Base-by-base conservation (phyloP, 2,797 vertebrate genomes). In the Neosilurus hyrtlii region DNA sequence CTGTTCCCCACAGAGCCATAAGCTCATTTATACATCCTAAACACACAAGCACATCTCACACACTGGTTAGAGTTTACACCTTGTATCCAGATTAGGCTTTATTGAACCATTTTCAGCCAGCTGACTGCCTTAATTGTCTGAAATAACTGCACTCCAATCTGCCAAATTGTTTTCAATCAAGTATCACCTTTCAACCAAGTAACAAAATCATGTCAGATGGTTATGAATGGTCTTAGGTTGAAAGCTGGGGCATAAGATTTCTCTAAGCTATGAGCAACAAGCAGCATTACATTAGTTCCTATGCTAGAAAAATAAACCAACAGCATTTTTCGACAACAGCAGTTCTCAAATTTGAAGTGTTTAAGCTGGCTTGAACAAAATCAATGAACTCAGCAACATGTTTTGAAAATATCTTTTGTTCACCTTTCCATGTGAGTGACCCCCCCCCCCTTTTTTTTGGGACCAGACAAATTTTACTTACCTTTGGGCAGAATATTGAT, bases 11-110 rank as follows among this genome's bases (percentile, higher is more conserved):
- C 73, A 37, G 54, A 75, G 18, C 18, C 73, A 35, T 8, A n/a
- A 59, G 30, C 73, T 37, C 56, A 37, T 75, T 75, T 75, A 11
- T 56, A 75, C 73, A 75, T 75, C 51, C 71, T 73, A 35, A 75
- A 59, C 12, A 37, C 73, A 12, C 30, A 14, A 75, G 56, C 73
- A 75, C 73, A 59, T 57, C 11, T 37, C 2, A 0, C 30, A 75
- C 12, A 56, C 56, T 37, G 56, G 26, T 59, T 59, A 35, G 26
- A 59, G 10, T 59, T 37, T 22, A 15, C 4, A 59, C 73, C n/a
- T 30, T 59, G 73, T 26, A 59, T 75, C 11, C 54, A 75, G 9
- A 59, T 75, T 57, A 22, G 26, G 10, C 22, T 59, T 57, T 37
- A 57, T 2, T 59, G 4, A 57, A 22, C 16, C 52, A 4, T 74